Evolutionary conservation across 1,140 invertebrate species (phyloP), one percentile per base, ranked within the genome.

Genomic region (Drepana arcuata): DNA sequence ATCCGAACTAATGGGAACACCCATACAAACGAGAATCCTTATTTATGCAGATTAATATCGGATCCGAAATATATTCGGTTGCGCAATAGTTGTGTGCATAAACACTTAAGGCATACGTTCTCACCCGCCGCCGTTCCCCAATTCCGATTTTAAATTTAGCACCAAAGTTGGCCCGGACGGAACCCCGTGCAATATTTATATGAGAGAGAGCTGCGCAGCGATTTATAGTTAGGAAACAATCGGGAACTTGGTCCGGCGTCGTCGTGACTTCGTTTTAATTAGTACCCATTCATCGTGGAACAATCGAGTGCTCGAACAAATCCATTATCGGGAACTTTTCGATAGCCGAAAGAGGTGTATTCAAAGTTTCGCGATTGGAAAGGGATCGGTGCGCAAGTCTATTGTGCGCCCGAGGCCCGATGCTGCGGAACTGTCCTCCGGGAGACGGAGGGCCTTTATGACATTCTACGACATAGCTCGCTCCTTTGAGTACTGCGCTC

Each of bases 181-280:
- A 59, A 48, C 33, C 37, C 47, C 51, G 49, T 48, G 46, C 64
- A 63, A 73, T 77, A 77, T 74, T 72, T 75, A 72, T 74, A 74
- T 73, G 68, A 61, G 65, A 59, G 60, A 56, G 45, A 48, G 50
- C 44, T 41, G 56, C 39, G 41, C 58, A 42, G 56, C 67, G 70
- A 80, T 77, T 79, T 74, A 74, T 77, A 73, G 70, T 74, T 61
- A 39, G 59, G 57, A 65, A 72, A 79, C 71, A 79, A 79, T 79
- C 58, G 65, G 44, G 47, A 75, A 81, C 53, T 78, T 72, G 60
- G 67, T 67, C 71, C 61, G 48, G 60, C 62, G 51, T 49, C 63
- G 66, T 58, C 61, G 58, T 68, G 71, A 75, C 71, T 75, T 72
- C 70, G 64, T 81, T 81, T 77, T 81, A 81, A 81, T 81, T 81